phyloP scores from a whole-genome alignment of 2,113 vertebrate species.

The Pterocles orientalis region DNA sequence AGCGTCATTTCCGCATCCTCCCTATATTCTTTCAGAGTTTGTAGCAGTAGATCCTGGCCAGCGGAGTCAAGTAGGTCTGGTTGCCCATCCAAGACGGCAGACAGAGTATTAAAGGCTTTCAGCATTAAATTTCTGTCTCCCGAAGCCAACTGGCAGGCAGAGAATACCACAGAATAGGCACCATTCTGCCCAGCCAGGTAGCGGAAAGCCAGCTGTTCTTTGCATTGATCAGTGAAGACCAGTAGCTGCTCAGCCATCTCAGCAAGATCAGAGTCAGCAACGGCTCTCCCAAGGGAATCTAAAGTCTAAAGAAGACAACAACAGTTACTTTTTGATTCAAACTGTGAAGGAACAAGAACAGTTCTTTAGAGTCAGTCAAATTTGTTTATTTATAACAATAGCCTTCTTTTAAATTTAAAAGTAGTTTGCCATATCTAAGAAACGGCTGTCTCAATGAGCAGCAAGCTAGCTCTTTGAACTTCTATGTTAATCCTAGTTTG shows the following conservation, averaged over 20 bases:
- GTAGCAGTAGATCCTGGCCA: slow-evolving; percentile 81
- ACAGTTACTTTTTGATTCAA: background rate
- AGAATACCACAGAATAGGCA: slow-evolving; percentile 85
- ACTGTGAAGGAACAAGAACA: rapidly evolving
- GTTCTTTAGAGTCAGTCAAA: background rate
- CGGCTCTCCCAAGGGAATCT: slow-evolving; percentile 74
- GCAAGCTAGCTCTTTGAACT: background rate
- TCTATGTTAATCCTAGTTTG: background rate
- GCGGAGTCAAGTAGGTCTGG: slow-evolving; percentile 87
- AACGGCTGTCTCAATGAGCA: rapidly evolving
- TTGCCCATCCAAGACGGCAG: slow-evolving; percentile 85
- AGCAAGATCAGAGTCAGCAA: background rate
- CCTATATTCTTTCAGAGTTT: slow-evolving; percentile 30
- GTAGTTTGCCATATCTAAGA: background rate
- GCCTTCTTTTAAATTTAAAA: background rate
- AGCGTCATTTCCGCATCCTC: slow-evolving; percentile 53
- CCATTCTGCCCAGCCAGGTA: slow-evolving; percentile 88
- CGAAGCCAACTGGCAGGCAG: slow-evolving; percentile 75
- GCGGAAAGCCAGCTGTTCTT: slow-evolving; percentile 80
- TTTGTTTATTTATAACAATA: rapidly evolving
- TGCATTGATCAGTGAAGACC: slow-evolving; percentile 83
- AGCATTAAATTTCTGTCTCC: slow-evolving; percentile 57
- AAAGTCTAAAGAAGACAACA: slow-evolving; percentile 72
- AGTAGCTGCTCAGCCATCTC: slow-evolving; percentile 54
- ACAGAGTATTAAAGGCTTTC: slow-evolving; percentile 75